Conservation (phyloP, 2,113 vertebrate genomes). For the Alectura lathami region DNA sequence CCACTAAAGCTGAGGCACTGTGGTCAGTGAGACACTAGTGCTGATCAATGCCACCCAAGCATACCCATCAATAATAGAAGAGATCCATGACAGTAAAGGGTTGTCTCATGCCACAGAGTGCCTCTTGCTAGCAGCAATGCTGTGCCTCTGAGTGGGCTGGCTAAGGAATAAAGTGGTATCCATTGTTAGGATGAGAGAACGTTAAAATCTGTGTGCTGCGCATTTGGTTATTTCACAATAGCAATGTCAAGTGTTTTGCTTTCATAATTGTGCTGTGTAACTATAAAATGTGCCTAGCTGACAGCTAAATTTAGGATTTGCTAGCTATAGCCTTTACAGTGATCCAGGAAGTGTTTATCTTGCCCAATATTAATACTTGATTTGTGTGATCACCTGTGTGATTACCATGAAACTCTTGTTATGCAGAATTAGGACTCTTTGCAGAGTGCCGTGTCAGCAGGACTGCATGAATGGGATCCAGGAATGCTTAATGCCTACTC, state of each 20-base stretch:
- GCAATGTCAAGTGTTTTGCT: background rate
- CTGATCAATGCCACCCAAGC: conserved; percentile 2
- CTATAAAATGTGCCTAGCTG: background rate
- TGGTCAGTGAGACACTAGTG: background rate
- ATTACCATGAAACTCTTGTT: background rate
- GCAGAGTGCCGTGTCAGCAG: background rate
- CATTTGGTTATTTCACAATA: conserved; percentile 3
- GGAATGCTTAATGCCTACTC: background rate
- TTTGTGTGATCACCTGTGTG: background rate
- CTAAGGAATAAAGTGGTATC: conserved; percentile 25
- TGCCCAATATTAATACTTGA: background rate
- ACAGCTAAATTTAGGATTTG: background rate
- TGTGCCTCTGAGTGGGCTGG: background rate
- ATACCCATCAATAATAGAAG: background rate
- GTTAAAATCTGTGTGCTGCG: background rate
- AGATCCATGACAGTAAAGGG: background rate
- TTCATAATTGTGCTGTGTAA: background rate
- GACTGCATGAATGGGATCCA: background rate
- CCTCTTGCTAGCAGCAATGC: conserved; percentile 9
- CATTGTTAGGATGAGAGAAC: background rate
- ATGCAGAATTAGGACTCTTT: background rate
- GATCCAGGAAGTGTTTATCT: background rate
- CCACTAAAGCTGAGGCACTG: background rate
- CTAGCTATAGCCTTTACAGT: background rate
- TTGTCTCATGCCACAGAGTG: background rate